These are phyloP conservation scores for Pseudomyrmex concolor DNA, from an alignment of 1,140 invertebrate genomes.

Conservation along the genomic window DNA sequence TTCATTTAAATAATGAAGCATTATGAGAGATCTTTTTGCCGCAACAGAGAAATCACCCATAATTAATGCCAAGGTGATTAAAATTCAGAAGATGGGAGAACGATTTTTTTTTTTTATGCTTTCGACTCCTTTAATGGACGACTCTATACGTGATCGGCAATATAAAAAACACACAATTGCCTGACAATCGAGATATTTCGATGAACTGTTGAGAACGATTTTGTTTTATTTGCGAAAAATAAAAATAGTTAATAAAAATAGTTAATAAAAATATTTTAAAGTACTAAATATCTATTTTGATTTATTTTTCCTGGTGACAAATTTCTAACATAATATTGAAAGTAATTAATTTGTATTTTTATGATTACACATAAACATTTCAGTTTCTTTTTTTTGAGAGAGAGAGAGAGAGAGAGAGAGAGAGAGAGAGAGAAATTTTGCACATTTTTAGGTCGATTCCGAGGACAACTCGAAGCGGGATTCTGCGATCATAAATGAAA, in stretches of 20 bases:
- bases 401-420: too few species aligned
- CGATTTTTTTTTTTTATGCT: slow-evolving; percentile 11
- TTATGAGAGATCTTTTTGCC: not conserved
- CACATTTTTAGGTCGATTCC: not conserved
- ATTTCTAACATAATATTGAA: not conserved
- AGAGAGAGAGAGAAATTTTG: too few species aligned
- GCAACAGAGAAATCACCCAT: slow-evolving; percentile 13
- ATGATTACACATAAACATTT: not conserved
- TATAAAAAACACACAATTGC: not conserved
- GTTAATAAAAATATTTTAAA: too few species aligned
- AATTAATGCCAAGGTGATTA: slow-evolving; percentile 53
- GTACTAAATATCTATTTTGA: too few species aligned
- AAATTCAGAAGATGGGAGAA: slow-evolving; percentile 6
- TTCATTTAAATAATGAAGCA: slow-evolving; percentile 8
- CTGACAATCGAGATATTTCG: not conserved
- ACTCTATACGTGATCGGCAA: slow-evolving; percentile 1
- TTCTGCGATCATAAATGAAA: not conserved
- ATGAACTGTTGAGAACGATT: too few species aligned
- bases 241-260: too few species aligned
- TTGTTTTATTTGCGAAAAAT: too few species aligned
- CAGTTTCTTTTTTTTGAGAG: not conserved
- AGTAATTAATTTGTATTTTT: not conserved
- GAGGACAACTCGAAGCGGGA: not conserved
- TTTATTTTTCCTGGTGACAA: too few species aligned
- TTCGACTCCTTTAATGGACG: too few species aligned